Percentiles rank a stretch among this genome's conserved stretches.
phyloP scores from a whole-genome alignment of 2,888 invertebrate species.

The Drosophila hamatofila region DNA sequence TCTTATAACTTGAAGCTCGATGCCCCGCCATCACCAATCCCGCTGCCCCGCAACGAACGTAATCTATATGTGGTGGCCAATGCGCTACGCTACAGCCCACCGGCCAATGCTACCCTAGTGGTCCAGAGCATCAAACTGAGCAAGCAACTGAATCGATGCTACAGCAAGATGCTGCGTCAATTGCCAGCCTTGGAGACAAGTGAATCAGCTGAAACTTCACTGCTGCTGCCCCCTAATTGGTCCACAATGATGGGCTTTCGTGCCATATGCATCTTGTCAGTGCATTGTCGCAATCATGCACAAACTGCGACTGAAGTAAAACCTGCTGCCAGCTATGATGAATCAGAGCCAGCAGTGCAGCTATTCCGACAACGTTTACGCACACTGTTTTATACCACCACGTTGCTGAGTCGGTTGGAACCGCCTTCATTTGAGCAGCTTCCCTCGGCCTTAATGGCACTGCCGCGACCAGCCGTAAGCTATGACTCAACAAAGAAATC shows the following conservation, averaged over 20 bases:
- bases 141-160: slow-evolving; percentile 21
- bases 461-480: slow-evolving; percentile 23
- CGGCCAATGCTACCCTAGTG: background rate
- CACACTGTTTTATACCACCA: slow-evolving; percentile 77
- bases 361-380: slow-evolving; percentile 77
- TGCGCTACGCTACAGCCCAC: slow-evolving; percentile 49
- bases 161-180: slow-evolving; percentile 38
- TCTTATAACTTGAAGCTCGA: slow-evolving; percentile 75
- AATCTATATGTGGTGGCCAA: slow-evolving; percentile 34
- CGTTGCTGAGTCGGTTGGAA: slow-evolving; percentile 77
- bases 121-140: slow-evolving; percentile 32
- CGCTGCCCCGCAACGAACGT: slow-evolving; percentile 30
- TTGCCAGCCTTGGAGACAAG: slow-evolving; percentile 7
- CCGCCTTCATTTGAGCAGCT: slow-evolving; percentile 88
- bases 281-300: slow-evolving; percentile 38
- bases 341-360: slow-evolving; percentile 52
- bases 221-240: slow-evolving; percentile 79
- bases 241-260: slow-evolving; percentile 82
- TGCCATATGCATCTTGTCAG: slow-evolving; percentile 76
- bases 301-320: background rate
- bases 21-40: slow-evolving; percentile 5
- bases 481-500: background rate
- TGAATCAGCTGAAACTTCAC: background rate
- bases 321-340: slow-evolving; percentile 14
- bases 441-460: slow-evolving; percentile 85